These are phyloP conservation scores for Sebastes itinus DNA, from an alignment of 2,797 vertebrate species.

Conservation along the genomic window DNA sequence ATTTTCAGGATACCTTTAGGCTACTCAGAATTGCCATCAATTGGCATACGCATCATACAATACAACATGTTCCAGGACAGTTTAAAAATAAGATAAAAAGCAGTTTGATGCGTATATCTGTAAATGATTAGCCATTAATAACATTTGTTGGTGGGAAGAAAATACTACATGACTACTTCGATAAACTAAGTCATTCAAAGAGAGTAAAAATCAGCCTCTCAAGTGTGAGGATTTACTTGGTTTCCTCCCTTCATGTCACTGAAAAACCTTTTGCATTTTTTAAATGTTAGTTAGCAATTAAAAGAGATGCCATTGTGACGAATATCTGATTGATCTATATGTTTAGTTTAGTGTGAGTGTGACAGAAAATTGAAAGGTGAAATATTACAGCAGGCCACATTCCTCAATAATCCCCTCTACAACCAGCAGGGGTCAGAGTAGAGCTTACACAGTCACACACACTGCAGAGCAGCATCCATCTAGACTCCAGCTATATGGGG, in stretches of 20 bases:
- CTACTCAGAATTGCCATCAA: neutral
- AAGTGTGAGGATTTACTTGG: neutral
- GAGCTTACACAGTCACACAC: neutral
- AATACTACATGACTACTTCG: neutral
- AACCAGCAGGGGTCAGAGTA: slow-evolving; percentile 47
- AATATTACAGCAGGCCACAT: too few relatives aligned
- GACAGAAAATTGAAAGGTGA: neutral
- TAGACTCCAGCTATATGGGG: neutral
- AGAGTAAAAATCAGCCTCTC: neutral
- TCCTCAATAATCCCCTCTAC: neutral
- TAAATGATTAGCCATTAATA: neutral
- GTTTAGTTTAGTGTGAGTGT: neutral
- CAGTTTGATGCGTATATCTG: neutral
- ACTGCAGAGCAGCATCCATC: slow-evolving; percentile 1
- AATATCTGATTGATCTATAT: neutral
- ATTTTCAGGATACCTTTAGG: neutral
- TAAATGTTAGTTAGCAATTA: neutral
- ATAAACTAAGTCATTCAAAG: too few relatives aligned
- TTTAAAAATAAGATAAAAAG: neutral
- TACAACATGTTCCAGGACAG: neutral
- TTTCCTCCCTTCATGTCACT: neutral
- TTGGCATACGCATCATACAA: neutral
- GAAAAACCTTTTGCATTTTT: neutral
- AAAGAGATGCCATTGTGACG: neutral
- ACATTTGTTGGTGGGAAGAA: neutral